Base-by-base conservation (phyloP, 2,888 invertebrate species). In the Stratiomys singularior region DNA sequence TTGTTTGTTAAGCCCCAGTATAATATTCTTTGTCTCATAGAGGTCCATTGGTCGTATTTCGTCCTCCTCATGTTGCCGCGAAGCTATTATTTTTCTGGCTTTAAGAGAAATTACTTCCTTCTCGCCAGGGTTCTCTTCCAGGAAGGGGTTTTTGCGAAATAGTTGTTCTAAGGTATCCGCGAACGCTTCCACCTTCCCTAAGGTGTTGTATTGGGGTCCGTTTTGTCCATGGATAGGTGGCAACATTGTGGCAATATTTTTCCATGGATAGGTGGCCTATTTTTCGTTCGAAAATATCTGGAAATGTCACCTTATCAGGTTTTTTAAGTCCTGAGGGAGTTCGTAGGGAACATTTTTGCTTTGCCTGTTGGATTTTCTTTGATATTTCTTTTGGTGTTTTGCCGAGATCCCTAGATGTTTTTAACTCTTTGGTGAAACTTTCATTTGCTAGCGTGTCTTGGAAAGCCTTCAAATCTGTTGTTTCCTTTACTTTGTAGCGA, bases 391-490 rank as follows among this genome's bases (percentile, higher is more conserved):
- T 1, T 30, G 18, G n/a, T 37, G 44, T 27, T 9, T 44, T 37
- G 5, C 44, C 44, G 9, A 66, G 5, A 30, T 37, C 66, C n/a
- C 23, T 44, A 1, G 44, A 13, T 11, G 30, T 66, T 66, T 66
- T 15, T 1, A 1, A 11, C 28, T 30, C 13, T 28, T 30, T 1
- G 15, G n/a, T 27, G 25, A 25, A 0, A 11, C n/a, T 5, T 66
- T 37, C 27, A 3, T 30, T 37, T n/a, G 11, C 3, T 37, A 66
- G 18, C 1, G 66, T 23, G 18, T 66, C 66, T 7, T 66, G 27
- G 13, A 37, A 66, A 37, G 21, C 66, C 15, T 66, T 37, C 66
- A 27, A 66, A 21, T 37, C 18, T 37, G 66, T 66, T 66, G 1
- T 23, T 37, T 21, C 1, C 25, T 66, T 28, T 44, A 37, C 11